Evolutionary conservation across 2,113 vertebrate species (phyloP), one percentile per base, ranked within the genome.

Genomic region (Chaenogobius annularis): DNA sequence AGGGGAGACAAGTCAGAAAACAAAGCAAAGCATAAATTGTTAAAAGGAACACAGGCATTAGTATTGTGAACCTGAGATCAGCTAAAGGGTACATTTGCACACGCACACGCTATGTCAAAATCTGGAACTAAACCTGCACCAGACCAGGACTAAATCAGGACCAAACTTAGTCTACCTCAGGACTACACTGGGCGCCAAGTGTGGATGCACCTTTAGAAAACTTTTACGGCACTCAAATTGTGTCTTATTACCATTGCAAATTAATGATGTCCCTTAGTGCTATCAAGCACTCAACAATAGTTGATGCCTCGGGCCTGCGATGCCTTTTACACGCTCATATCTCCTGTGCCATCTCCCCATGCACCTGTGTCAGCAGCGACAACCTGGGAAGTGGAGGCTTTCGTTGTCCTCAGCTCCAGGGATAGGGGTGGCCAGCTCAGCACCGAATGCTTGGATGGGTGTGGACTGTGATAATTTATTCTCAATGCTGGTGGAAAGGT

Each of bases 301-400:
- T 63, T 43, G 35, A 14, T 47, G 74, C 79, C 77, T 58, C 10
- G 12, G 55, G 80, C 83, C 76, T 68, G 68, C 81, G 66, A 69
- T 83, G 76, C 82, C 37, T 40, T 80, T 69, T 74, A 83, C 63
- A 79, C 71, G 77, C 40, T 8, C 58, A 35, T 91, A 91, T 91
- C 88, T 85, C 74, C 23, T 68, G 63, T 58, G 78, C 87, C 73
- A 92, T 92, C 90, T 92, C 73, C 80, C 69, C 80, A 76, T 84
- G 79, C 65, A 84, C 85, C 91, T 86, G 85, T 82, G 90, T 92
- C 90, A 90, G 91, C 90, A 90, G 63, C 37, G 66, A 81, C 78
- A 82, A 70, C 87, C 80, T 92, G 91, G 91, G 90, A 90, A 91
- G 89, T 74, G 80, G 79, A 86, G 87, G 81, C 81, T 2, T 75